Evolutionary conservation across 2,113 vertebrate species (phyloP).

Genomic region (Rynchops niger): DNA sequence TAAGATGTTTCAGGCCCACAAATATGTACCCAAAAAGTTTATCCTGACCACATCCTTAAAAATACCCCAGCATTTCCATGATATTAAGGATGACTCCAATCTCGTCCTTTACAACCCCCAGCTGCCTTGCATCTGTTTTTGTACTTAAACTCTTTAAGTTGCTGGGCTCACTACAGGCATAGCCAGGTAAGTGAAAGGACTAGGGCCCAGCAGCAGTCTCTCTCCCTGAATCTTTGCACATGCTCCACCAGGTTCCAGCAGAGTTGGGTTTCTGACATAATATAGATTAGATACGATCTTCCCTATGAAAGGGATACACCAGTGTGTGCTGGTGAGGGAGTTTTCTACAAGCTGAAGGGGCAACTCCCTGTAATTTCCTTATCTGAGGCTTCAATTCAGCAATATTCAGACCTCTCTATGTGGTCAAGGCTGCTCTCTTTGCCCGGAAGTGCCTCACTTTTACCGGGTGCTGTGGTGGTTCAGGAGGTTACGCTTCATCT

Average conservation of each 20-base stretch:
- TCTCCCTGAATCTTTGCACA: not conserved
- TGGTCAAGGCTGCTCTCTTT: not conserved
- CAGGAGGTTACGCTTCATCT: not conserved
- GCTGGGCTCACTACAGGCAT: not conserved
- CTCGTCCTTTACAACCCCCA: not conserved
- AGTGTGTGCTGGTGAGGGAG: rapidly evolving
- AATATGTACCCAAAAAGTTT: not conserved
- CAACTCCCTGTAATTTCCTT: not conserved
- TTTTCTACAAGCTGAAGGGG: not conserved
- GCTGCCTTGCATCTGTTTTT: not conserved
- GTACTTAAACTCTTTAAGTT: not conserved
- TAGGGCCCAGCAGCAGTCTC: not conserved
- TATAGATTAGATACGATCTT: not conserved
- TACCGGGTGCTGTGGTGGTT: rapidly evolving
- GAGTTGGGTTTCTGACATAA: not conserved
- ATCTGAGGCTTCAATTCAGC: not conserved
- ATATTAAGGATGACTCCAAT: not conserved
- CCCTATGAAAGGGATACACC: not conserved
- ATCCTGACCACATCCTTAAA: not conserved
- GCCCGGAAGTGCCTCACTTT: not conserved
- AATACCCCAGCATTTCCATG: not conserved
- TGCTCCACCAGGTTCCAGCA: not conserved
- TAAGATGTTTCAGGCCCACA: not conserved
- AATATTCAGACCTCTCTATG: not conserved
- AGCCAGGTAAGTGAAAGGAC: not conserved